Base-by-base conservation (phyloP, 2,888 invertebrate species). In the Diachrysia chrysitis region DNA sequence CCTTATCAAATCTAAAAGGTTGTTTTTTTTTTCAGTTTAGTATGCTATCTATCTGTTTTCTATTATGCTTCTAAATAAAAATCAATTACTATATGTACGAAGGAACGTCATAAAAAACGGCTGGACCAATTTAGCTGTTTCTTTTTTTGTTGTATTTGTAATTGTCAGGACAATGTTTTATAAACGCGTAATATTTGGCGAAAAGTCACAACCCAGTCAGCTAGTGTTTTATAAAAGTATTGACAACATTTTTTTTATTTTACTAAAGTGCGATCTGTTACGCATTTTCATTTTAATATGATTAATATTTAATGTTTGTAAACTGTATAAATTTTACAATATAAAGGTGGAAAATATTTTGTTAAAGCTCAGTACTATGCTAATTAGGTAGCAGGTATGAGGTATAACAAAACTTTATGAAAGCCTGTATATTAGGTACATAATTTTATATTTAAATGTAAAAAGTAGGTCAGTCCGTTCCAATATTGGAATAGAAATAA, bases 401-500 rank as follows among this genome's bases (percentile, higher is more conserved):
- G 4, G 42, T 42, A 2, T 42, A 16, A 42, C 14, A 4, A 42
- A 42, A 16, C 2, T 42, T 42, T n/a, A 42, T 42, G 42, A n/a
- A 42, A 42, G n/a, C 42, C 42, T 42, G 42, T n/a, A 42, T 6
- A 42, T 16, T 42, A 42, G 42, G 42, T 42, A 42, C 42, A 16
- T 42, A 4, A 42, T 42, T 42, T 42, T 42, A 42, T n/a, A 42
- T 42, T 42, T n/a, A 42, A 42, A 42, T 42, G n/a, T 42, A 42
- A 42, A 42, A 42, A 42, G 42, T 42, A 42, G n/a, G 42, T 42
- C 42, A 42, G 42, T 42, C 42, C 1, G 42, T 42, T 42, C 7
- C 42, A 42, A 42, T 42, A 42, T 42, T 42, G 42, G 42, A n/a
- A 42, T 42, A 42, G 42, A n/a, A 42, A 42, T 42, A 42, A 42